Conservation (phyloP, 1,140 invertebrate species). For the Sminthurides bifidus region DNA sequence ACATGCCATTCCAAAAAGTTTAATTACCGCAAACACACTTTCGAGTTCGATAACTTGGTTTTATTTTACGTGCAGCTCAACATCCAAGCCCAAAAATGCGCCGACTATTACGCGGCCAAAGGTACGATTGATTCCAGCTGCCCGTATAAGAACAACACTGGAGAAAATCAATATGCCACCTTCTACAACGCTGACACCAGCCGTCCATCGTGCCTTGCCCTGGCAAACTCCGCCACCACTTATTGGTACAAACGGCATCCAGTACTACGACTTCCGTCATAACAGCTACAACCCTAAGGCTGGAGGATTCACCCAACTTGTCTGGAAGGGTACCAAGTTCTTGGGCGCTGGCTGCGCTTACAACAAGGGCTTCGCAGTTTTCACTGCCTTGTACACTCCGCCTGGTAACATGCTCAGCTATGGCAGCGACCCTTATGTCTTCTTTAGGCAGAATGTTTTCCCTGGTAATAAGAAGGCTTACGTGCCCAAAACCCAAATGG, state of each 20-base stretch:
- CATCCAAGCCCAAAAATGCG: slow-evolving; percentile 14
- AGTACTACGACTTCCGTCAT: slow-evolving; percentile 7
- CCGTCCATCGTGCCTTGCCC: not conserved
- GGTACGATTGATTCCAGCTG: slow-evolving; percentile 13
- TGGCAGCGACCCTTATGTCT: slow-evolving; percentile 42
- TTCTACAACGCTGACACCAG: not conserved
- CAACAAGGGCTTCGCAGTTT: slow-evolving; percentile 58
- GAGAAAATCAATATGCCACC: slow-evolving; percentile 13
- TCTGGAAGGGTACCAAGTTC: slow-evolving; percentile 64
- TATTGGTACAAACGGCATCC: slow-evolving; percentile 13
- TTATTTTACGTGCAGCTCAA: slow-evolving; percentile 10
- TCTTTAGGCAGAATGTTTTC: slow-evolving; percentile 1
- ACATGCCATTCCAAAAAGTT: not conserved
- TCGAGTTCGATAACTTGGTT: not conserved
- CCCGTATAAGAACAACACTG: slow-evolving; percentile 6
- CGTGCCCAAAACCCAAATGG: too few species aligned
- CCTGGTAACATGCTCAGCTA: slow-evolving; percentile 70
- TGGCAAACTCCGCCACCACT: slow-evolving; percentile 1
- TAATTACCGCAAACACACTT: not conserved
- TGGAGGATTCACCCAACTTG: slow-evolving; percentile 58
- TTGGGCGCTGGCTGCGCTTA: slow-evolving; percentile 64
- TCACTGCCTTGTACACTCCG: slow-evolving; percentile 75
- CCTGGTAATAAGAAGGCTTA: too few species aligned
- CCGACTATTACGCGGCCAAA: slow-evolving; percentile 15
- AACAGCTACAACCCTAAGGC: not conserved